Conservation (phyloP, 2,888 invertebrate genomes). For the Tupiocoris notatus region DNA sequence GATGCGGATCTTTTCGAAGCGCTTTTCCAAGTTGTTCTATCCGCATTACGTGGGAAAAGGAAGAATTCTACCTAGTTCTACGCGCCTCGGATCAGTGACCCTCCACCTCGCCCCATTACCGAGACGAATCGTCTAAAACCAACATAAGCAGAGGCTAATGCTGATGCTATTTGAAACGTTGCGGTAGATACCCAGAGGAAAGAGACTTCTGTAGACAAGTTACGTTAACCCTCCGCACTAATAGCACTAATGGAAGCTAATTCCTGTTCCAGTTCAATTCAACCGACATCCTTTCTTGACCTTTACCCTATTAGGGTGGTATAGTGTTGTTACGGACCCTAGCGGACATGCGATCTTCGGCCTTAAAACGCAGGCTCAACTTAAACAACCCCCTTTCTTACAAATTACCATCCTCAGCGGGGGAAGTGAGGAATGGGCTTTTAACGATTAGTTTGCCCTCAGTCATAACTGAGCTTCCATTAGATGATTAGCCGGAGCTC, state of each 20-base stretch:
- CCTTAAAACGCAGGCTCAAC: neutral
- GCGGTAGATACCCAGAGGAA: neutral
- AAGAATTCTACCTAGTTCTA: too few species aligned
- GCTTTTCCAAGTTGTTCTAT: too few species aligned
- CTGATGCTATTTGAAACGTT: neutral
- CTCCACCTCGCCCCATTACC: neutral
- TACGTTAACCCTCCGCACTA: neutral
- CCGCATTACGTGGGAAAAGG: too few species aligned
- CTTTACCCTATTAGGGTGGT: neutral
- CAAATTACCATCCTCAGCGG: neutral
- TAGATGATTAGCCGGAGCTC: neutral
- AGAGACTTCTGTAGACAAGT: neutral
- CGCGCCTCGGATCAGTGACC: too few species aligned
- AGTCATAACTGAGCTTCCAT: neutral
- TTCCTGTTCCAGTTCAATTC: conserved; percentile 1
- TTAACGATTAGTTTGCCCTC: neutral
- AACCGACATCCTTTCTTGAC: neutral
- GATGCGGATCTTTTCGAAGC: too few species aligned
- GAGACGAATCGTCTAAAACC: neutral
- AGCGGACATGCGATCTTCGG: neutral
- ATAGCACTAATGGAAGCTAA: conserved; percentile 27
- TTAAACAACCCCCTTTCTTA: neutral
- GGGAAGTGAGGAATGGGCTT: neutral
- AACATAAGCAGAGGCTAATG: neutral
- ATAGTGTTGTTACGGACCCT: neutral